Conservation (phyloP, 23 tunicate species). For the Botrylloides violaceus region DNA sequence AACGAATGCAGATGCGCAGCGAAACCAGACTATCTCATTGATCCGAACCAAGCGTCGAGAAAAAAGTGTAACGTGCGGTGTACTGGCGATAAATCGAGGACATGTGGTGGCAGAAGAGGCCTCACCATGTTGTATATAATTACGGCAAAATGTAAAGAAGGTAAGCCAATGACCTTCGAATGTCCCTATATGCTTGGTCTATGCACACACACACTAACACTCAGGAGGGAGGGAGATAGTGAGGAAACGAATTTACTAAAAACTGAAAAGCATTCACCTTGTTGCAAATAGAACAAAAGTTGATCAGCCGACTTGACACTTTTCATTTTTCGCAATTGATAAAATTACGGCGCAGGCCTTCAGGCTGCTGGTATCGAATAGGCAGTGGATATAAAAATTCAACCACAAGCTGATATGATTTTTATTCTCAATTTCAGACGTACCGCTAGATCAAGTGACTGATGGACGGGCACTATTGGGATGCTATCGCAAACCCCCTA, state of each 20-base stretch:
- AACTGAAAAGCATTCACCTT: no score
- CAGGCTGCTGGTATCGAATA: no score
- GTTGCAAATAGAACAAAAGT: no score
- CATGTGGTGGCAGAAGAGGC: conserved; percentile 12
- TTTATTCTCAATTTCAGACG: no score
- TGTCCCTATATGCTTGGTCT: not conserved
- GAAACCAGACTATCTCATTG: not conserved
- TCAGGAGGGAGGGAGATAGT: no score
- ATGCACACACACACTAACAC: not conserved
- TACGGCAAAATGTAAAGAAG: not conserved
- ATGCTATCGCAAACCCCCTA: conserved; percentile 7
- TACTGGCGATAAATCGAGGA: conserved; percentile 5
- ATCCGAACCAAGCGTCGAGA: not conserved
- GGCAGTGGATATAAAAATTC: no score
- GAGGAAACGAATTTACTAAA: no score
- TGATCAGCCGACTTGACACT: no score
- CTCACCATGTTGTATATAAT: not conserved
- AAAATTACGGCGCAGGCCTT: no score
- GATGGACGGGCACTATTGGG: not conserved
- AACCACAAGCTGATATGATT: no score
- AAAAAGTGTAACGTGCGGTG: conserved; percentile 7
- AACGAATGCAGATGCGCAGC: not conserved
- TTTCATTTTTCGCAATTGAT: no score
- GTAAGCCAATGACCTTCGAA: not conserved
- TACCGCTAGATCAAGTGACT: not conserved